phyloP scores from a whole-genome alignment of 2,888 invertebrate genomes.

The Xestia ashworthii region DNA sequence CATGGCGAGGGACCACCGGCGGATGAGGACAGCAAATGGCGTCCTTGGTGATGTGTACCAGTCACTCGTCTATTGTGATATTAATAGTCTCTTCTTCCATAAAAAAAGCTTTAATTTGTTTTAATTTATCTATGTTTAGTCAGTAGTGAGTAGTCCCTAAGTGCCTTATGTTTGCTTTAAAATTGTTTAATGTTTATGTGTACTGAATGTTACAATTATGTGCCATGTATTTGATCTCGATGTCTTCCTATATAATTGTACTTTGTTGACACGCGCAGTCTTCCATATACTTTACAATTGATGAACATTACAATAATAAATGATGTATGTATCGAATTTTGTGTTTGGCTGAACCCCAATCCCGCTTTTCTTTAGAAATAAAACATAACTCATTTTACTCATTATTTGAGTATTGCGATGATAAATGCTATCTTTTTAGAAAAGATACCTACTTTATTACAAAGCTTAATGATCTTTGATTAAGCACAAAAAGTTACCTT shows the following conservation, averaged over 20 bases:
- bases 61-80: constrained; percentile 83
- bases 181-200: constrained; percentile 45
- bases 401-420: background rate
- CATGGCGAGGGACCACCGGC: constrained; percentile 77
- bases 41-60: constrained; percentile 81
- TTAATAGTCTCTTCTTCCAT: constrained; percentile 88
- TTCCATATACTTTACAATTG: constrained; percentile 57
- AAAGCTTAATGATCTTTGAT: background rate
- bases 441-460: background rate
- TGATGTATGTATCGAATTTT: constrained; percentile 47
- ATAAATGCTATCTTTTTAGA: background rate
- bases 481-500: too few species aligned
- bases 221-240: constrained; percentile 88
- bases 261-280: constrained; percentile 53
- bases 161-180: constrained; percentile 65
- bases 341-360: constrained; percentile 19
- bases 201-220: constrained; percentile 72
- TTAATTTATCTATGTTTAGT: constrained; percentile 78
- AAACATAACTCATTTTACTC: background rate
- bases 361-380: background rate
- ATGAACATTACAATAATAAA: constrained; percentile 58
- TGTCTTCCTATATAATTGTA: constrained; percentile 81
- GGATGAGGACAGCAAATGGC: constrained; percentile 86
- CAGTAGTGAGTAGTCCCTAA: constrained; percentile 60
- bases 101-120: constrained; percentile 89